phyloP scores from a whole-genome alignment of 2,113 vertebrate species.

The Semicossyphus pulcher region DNA sequence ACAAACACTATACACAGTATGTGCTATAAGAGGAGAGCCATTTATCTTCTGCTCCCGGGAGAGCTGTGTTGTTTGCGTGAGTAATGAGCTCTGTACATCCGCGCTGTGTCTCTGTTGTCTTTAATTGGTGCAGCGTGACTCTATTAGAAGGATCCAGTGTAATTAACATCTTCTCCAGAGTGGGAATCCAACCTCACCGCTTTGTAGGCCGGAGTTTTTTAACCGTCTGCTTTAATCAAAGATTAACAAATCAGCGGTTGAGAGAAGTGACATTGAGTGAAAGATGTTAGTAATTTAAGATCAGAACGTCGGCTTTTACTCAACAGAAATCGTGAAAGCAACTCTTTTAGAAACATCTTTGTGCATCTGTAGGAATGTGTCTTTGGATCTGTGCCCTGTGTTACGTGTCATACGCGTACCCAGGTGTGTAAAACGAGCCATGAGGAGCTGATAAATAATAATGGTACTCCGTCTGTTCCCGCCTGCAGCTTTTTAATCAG shows the following conservation, averaged over 20 bases:
- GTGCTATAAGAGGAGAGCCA: constrained; percentile 53
- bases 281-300: constrained; percentile 1
- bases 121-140: constrained; percentile 74
- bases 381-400: background rate
- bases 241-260: constrained; percentile 28
- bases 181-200: constrained; percentile 10
- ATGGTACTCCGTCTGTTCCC: constrained; percentile 21
- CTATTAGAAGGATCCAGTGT: constrained; percentile 66
- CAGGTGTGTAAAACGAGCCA: constrained; percentile 42
- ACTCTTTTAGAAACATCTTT: no score
- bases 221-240: background rate
- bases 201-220: constrained; percentile 15
- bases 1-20: constrained; percentile 7
- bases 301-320: background rate
- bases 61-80: constrained; percentile 67
- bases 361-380: background rate
- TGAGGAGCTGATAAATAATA: constrained; percentile 60
- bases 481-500: constrained; percentile 57
- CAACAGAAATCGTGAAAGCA: background rate
- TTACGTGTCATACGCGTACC: background rate
- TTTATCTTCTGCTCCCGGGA: constrained; percentile 67
- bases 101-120: constrained; percentile 61
- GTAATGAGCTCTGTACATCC: constrained; percentile 70
- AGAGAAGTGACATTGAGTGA: background rate
- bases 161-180: constrained; percentile 63